Evolutionary conservation across 2,888 invertebrate genomes (phyloP), one percentile per base, ranked within the genome.

Genomic region (Amphipoea oculea): DNA sequence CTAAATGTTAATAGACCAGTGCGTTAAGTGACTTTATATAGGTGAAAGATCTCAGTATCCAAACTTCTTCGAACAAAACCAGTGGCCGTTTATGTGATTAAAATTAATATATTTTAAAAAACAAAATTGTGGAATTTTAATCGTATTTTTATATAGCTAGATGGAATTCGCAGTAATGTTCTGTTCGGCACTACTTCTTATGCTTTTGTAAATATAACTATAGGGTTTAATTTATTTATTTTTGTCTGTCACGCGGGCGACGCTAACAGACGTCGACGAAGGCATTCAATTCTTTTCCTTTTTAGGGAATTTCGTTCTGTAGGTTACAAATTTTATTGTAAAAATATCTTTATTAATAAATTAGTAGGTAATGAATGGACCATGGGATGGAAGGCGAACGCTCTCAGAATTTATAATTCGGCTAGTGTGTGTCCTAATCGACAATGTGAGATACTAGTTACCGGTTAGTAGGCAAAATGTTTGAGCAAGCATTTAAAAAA

Each of bases 321-420:
- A 97, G 96, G 95, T 96, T 96, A 96, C 94, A 96, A 96, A 97
- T 96, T 96, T 96, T 96, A 97, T 96, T 96, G 96, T 96, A 96
- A 95, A 79, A 92, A 95, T 94, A 94, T 92, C 92, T 94, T 94
- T 95, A 94, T 93, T 92, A 92, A 93, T 94, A 93, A 93, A 94
- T 89, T 94, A 94, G 93, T 94, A 94, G 93, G 94, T 94, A 95
- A 95, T 95, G 96, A 94, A 95, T 95, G 96, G 95, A 96, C 96
- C 96, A 96, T 93, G 94, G 92, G 95, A 94, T 92, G 95, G 94
- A 94, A 94, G 94, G 92, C 88, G 93, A 93, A 93, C 91, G 96
- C 96, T 96, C 96, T 96, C 96, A 96, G 96, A 96, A 95, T 95
- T 93, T 93, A 93, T 94, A 94, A 95, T 94, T 95, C 94, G 95